These are phyloP conservation scores for Chlamydotis undulata DNA, from an alignment of 2,113 vertebrate genomes.

Conservation along the genomic window DNA sequence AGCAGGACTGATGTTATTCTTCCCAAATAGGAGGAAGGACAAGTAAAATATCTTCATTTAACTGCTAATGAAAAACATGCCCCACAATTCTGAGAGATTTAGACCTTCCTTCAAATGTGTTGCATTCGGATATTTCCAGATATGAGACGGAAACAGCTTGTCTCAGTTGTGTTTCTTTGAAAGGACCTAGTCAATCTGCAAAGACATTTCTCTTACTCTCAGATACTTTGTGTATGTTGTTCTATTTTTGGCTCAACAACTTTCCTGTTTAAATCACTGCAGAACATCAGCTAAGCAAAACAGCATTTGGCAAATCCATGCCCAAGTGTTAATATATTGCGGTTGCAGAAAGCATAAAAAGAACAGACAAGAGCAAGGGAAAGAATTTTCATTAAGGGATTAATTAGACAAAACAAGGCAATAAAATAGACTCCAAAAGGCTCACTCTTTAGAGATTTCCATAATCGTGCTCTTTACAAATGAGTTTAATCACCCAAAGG, in stretches of 20 bases:
- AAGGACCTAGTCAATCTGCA: constrained; percentile 5
- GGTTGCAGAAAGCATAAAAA: constrained; percentile 30
- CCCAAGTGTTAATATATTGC: neutral
- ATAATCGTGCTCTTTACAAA: constrained; percentile 8
- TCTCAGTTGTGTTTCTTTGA: constrained; percentile 6
- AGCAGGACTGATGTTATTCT: neutral
- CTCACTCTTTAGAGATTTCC: constrained; percentile 21
- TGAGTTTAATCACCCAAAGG: neutral
- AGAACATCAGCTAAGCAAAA: neutral
- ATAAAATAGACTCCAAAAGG: constrained; percentile 36
- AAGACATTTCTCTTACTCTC: constrained; percentile 5
- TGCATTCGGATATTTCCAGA: neutral
- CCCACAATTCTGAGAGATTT: neutral
- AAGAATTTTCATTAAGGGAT: constrained; percentile 38
- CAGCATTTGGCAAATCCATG: neutral
- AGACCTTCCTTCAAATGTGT: neutral
- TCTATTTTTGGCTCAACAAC: neutral
- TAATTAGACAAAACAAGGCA: constrained; percentile 40
- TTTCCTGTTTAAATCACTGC: neutral
- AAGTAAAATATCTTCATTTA: constrained; percentile 40
- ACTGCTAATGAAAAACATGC: constrained; percentile 13
- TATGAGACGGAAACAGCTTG: constrained; percentile 22
- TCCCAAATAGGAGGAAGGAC: neutral
- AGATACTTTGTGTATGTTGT: neutral
- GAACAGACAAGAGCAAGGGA: neutral